Conservation (phyloP, 2,797 vertebrate species). For the Etheostoma nigrum region DNA sequence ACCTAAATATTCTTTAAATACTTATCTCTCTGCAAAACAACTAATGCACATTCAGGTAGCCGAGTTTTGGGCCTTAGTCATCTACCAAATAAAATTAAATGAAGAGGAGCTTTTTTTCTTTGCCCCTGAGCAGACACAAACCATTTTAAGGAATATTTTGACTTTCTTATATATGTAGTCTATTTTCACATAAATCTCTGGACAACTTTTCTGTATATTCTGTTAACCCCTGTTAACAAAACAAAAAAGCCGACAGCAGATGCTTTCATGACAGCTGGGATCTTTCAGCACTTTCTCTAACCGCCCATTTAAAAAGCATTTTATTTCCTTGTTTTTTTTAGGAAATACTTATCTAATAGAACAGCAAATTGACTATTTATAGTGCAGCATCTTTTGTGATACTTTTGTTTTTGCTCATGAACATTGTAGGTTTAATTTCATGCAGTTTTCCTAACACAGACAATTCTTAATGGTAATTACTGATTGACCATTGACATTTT, state of each 20-base stretch:
- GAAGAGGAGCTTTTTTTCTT: conserved; percentile 39
- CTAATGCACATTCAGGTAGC: conserved; percentile 72
- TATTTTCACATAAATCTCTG: conserved; percentile 46
- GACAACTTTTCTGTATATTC: conserved; percentile 25
- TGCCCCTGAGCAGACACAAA: conserved; percentile 72
- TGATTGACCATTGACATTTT: neutral
- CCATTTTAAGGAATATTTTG: conserved; percentile 27
- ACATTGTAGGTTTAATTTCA: neutral
- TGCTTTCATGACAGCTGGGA: conserved; percentile 74
- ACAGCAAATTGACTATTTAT: neutral
- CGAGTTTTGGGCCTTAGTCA: conserved; percentile 52
- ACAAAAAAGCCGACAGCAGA: conserved; percentile 17
- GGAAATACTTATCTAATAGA: neutral
- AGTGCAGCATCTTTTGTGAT: neutral
- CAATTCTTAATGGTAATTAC: neutral
- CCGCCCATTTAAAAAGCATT: neutral
- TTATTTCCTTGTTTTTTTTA: neutral
- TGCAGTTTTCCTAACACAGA: neutral
- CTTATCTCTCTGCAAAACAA: conserved; percentile 24
- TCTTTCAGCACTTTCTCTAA: conserved; percentile 5
- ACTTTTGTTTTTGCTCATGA: neutral
- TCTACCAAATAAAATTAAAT: conserved; percentile 8
- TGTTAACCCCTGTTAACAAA: conserved; percentile 75
- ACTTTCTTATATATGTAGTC: conserved; percentile 28
- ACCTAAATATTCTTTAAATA: conserved; percentile 1